Conservation (phyloP, 2,888 invertebrate species). For the Liposcelis brunnea region DNA sequence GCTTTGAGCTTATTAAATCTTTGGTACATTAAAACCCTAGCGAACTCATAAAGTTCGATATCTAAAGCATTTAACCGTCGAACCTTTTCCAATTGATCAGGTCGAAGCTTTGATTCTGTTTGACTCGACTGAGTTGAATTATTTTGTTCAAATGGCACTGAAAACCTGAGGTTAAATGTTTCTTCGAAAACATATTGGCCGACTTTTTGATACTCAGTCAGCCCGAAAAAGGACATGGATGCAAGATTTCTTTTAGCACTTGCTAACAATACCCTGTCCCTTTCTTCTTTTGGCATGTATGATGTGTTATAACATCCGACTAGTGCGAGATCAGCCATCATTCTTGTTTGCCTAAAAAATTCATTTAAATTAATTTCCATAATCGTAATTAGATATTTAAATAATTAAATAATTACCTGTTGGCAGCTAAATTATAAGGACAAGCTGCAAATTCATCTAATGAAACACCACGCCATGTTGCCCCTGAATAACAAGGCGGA, state of each 20-base stretch:
- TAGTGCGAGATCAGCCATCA: constrained; percentile 88
- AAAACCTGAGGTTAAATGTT: constrained; percentile 79
- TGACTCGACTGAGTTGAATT: constrained; percentile 77
- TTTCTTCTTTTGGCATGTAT: constrained; percentile 48
- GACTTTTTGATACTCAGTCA: constrained; percentile 87
- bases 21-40: constrained; percentile 62
- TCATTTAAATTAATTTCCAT: not conserved
- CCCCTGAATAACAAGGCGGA: constrained; percentile 59
- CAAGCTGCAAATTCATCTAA: constrained; percentile 84
- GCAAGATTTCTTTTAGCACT: constrained; percentile 91
- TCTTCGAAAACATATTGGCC: constrained; percentile 90
- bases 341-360: constrained; percentile 66
- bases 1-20: constrained; percentile 67
- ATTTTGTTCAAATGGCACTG: constrained; percentile 80
- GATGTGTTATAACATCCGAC: constrained; percentile 90
- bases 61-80: constrained; percentile 73
- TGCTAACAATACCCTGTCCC: constrained; percentile 72
- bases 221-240: constrained; percentile 92
- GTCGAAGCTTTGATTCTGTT: constrained; percentile 57
- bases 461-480: constrained; percentile 76
- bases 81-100: constrained; percentile 57
- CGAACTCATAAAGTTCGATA: constrained; percentile 83
- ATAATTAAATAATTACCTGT: constrained; percentile 29
- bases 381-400: no score
- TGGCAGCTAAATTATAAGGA: constrained; percentile 83